These are phyloP conservation scores for Scaptomyza cyrtandrae DNA, from an alignment of 2,888 invertebrate species.

Conservation along the genomic window DNA sequence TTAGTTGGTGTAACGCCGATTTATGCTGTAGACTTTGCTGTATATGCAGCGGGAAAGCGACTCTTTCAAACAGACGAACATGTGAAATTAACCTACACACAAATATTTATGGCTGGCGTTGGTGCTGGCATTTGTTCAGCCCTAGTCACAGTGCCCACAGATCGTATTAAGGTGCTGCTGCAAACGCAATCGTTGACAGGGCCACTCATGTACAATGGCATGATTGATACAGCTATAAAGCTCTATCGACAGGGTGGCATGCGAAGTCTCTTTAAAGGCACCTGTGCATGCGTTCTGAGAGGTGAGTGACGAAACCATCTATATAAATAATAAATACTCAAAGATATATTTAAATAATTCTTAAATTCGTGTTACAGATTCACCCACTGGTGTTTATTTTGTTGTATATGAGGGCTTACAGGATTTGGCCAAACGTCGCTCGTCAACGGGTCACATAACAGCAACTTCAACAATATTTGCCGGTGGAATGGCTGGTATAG, in stretches of 20 bases:
- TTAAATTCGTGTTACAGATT: constrained; percentile 86
- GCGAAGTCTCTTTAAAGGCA: constrained; percentile 96
- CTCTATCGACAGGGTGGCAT: constrained; percentile 97
- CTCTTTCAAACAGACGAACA: constrained; percentile 88
- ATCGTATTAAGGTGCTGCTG: constrained; percentile 98
- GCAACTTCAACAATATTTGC: constrained; percentile 93
- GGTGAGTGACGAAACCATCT: constrained; percentile 84
- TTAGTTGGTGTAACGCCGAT: constrained; percentile 98
- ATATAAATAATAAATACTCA: too few species aligned
- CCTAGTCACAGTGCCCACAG: constrained; percentile 98
- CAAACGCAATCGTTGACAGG: constrained; percentile 92
- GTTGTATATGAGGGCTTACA: constrained; percentile 97
- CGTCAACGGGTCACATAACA: constrained; percentile 80
- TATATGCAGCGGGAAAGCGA: constrained; percentile 97
- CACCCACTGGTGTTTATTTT: constrained; percentile 99
- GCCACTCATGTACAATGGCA: constrained; percentile 93
- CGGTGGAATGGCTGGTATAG: constrained; percentile 98
- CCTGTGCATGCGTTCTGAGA: constrained; percentile 92
- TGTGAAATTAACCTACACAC: constrained; percentile 88
- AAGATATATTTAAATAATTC: too few species aligned
- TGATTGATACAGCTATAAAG: constrained; percentile 95
- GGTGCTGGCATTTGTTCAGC: constrained; percentile 99
- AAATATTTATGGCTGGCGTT: constrained; percentile 96
- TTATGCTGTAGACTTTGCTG: constrained; percentile 98
- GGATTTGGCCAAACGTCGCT: constrained; percentile 88